Evolutionary conservation across 2,113 vertebrate species (phyloP).

Genomic region (Silurus glanis): DNA sequence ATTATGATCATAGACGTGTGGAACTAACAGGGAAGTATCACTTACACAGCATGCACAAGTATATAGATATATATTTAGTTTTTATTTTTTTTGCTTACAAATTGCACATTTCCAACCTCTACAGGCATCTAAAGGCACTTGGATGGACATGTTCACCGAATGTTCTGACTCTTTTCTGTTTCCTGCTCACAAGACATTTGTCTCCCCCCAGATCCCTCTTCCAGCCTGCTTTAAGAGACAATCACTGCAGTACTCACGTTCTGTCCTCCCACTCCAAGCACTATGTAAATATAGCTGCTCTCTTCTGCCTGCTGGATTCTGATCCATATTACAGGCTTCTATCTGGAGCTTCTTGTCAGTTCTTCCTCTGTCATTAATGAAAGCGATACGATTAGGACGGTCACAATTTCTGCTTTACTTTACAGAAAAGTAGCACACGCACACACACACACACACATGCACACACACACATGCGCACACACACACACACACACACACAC

Average conservation of each 20-base stretch:
- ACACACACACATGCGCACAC: background rate
- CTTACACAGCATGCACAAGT: background rate
- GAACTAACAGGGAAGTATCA: background rate
- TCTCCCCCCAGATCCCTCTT: constrained; percentile 1
- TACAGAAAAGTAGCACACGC: background rate
- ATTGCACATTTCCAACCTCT: background rate
- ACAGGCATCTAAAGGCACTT: background rate
- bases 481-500: no score
- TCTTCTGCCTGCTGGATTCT: constrained; percentile 61
- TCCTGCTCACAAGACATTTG: constrained; percentile 1
- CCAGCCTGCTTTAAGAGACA: constrained; percentile 54
- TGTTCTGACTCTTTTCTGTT: constrained; percentile 16
- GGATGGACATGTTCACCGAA: background rate
- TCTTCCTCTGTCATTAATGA: constrained; percentile 4
- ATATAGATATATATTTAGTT: background rate
- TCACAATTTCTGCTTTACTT: background rate
- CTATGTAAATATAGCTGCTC: constrained; percentile 52
- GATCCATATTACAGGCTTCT: constrained; percentile 55
- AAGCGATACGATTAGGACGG: background rate
- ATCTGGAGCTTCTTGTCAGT: constrained; percentile 15
- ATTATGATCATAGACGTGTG: no score
- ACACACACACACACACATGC: background rate
- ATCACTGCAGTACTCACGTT: constrained; percentile 56
- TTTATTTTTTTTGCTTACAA: no score
- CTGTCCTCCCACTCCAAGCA: constrained; percentile 61